Base-by-base conservation (phyloP, 2,113 vertebrate genomes). In the Verasper variegatus region DNA sequence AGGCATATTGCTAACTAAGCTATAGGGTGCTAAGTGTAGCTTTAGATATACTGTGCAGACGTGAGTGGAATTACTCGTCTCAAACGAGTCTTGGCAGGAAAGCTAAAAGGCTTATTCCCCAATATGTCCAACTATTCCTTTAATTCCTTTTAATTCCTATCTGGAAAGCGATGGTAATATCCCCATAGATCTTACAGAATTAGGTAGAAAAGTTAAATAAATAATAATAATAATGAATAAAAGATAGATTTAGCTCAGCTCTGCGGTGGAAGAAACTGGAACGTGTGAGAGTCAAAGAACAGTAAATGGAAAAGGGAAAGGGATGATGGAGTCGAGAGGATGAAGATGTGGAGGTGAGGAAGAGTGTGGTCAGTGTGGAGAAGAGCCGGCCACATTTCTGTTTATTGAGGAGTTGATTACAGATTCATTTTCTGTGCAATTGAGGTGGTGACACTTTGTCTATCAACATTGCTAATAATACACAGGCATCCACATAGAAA, bases 331-430 rank as follows among this genome's bases (percentile, higher is more conserved):
- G 61, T 73, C 47, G 23, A 72, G 49, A 47, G 17, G 51, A n/a
- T n/a, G 68, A 63, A 42, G 67, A 63, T 4, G 47, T 63, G 42
- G 58, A 63, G 58, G 42, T 26, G 62, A 68, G 42, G 40, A 21
- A 42, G 60, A 64, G 26, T 9, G 27, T 49, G 37, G 67, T 18
- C 11, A 12, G 18, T 15, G 13, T 62, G 63, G 54, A 17, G 23
- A 61, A 42, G 37, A 40, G 37, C 37, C 37, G 37, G 11, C n/a
- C 47, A 68, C 37, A 49, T 74, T 64, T 71, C 47, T 76, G 57
- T 79, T 71, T 80, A 81, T 59, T 71, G 35, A 54, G 35, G 71
- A 56, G 71, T 49, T 82, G 35, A 78, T 80, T 54, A 70, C 31
- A 40, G 56, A 65, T 71, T 63, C 3, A 0, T 64, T 45, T 65